Evolutionary conservation across 2,113 vertebrate genomes (phyloP).

Genomic region (Axis porcinus): DNA sequence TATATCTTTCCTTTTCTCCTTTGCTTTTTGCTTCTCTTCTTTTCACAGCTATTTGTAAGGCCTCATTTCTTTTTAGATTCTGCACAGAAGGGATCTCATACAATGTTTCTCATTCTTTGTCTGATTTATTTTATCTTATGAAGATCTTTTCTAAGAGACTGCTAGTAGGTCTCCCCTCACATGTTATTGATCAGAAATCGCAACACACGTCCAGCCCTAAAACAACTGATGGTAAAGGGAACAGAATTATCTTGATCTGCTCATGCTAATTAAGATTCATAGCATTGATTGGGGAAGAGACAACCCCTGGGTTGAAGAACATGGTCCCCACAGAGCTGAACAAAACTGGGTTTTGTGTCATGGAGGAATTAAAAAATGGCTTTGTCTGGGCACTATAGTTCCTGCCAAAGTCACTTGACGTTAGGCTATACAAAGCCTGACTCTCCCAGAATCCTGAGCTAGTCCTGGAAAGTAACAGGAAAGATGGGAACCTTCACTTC

Average conservation of each 20-base stretch:
- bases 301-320: not conserved
- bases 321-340: not conserved
- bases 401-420: not conserved
- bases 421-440: not conserved
- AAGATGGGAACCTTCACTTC: not conserved
- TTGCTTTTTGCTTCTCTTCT: not conserved
- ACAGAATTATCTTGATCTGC: not conserved
- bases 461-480: not conserved
- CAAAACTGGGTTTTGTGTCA: not conserved
- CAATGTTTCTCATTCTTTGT: not conserved
- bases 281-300: not conserved
- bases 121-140: not conserved
- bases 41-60: not conserved
- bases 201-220: not conserved
- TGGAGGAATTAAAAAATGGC: not conserved
- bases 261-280: not conserved
- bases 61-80: not conserved
- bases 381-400: not conserved
- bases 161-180: not conserved
- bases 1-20: not conserved
- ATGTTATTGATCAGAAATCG: not conserved
- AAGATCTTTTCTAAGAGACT: not conserved
- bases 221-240: not conserved
- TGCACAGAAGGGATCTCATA: not conserved
- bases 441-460: not conserved